These are phyloP conservation scores for Halichoerus grypus DNA, from an alignment of 2,113 vertebrate species.

Conservation along the genomic window DNA sequence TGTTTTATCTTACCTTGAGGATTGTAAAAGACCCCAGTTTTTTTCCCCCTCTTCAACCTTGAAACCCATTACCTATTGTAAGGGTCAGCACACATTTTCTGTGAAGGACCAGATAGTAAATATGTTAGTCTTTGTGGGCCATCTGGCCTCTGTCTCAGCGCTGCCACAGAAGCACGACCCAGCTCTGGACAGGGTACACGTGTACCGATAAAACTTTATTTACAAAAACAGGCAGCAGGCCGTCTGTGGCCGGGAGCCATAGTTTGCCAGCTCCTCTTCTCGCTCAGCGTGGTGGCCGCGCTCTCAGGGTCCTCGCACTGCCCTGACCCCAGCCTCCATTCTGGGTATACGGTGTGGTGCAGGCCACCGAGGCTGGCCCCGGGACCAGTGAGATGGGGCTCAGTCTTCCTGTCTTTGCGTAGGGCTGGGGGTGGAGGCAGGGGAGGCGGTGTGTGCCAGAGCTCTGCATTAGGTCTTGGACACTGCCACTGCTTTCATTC, in stretches of 20 bases:
- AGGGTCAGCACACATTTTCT: background rate
- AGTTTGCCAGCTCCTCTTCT: background rate
- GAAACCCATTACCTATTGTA: background rate
- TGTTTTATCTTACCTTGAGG: background rate
- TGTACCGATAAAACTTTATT: constrained; percentile 59
- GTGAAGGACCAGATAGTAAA: background rate
- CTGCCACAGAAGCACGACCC: background rate
- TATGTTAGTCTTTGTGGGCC: background rate
- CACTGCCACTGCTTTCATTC: background rate
- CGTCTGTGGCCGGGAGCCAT: background rate
- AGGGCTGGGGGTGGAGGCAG: background rate
- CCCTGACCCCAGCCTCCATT: background rate
- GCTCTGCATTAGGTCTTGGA: background rate
- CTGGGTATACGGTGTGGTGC: too few species aligned
- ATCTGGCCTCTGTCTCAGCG: background rate
- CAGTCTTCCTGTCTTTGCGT: background rate
- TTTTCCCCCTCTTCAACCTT: background rate
- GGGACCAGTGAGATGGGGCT: background rate
- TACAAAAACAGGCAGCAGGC: background rate
- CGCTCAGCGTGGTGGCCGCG: background rate
- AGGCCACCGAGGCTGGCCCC: background rate
- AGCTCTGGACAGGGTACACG: fast-evolving
- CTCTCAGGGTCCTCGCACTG: background rate
- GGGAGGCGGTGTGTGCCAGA: background rate
- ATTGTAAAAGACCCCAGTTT: background rate